Base-by-base conservation (phyloP, 2,113 vertebrate genomes). In the Arothron firmamentum region DNA sequence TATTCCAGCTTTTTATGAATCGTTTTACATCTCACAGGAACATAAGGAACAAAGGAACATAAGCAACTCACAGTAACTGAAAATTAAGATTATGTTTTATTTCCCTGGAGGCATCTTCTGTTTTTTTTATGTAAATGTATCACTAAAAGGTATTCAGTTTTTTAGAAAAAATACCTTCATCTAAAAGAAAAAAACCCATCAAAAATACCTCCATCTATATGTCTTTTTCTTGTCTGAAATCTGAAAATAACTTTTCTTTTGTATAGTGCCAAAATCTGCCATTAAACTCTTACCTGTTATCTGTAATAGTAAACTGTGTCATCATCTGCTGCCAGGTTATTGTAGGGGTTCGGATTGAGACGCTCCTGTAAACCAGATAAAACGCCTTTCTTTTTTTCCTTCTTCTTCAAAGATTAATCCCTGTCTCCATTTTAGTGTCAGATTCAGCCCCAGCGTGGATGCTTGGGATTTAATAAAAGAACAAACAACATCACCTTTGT, bases 401-500 rank as follows among this genome's bases (percentile, higher is more conserved):
- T 28, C 25, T 68, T 63, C 20, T 20, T 21, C 42, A 61, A 61
- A 9, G 23, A 58, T 76, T 56, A 59, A 60, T 78, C 0, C 38
- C 11, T 52, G 20, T 62, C 55, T 62, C 53, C 17, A 58, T 68
- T 71, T 69, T 77, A 72, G 78, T 73, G 65, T 77, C 60, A 58
- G 67, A 34, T 70, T 47, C 62, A 77, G 58, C 49, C 47, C 52
- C 25, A 18, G 23, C 15, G 66, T 50, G 50, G 70, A 57, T 56
- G 48, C 50, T 10, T 43, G 3, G 46, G 77, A 56, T 78, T 78
- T 83, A 65, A 80, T 70, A 66, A 72, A 74, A 49, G 59, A 52
- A 59, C 14, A 42, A 78, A 79, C 78, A 72, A 45, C 69, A 79
- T 67, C 69, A 69, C 75, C 76, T 78, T 59, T 72, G 60, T 71